Percentiles rank a stretch among this genome's conserved stretches.
Evolutionary conservation across 2,888 invertebrate species (phyloP).

Genomic region (Xestia c-nigrum): DNA sequence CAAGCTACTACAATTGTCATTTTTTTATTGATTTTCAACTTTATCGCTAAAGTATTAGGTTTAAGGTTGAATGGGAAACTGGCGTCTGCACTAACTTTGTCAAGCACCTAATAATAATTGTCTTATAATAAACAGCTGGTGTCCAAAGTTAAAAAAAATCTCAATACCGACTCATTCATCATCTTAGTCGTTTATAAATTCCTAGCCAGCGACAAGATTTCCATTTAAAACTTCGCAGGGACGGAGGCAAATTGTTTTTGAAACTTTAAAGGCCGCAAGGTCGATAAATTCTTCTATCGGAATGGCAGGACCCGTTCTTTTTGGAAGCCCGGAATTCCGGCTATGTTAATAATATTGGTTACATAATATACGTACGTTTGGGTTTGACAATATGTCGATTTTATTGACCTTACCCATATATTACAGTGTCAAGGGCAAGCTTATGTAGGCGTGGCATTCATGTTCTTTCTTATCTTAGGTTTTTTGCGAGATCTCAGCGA

Average conservation of each 20-base stretch:
- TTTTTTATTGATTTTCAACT: too few relatives aligned
- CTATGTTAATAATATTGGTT: slow-evolving; percentile 34
- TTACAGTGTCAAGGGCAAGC: slow-evolving; percentile 26
- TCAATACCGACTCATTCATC: slow-evolving; percentile 1
- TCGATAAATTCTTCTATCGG: slow-evolving; percentile 38
- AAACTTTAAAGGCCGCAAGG: slow-evolving; percentile 39
- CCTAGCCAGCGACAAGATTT: slow-evolving; percentile 17
- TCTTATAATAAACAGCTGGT: not conserved
- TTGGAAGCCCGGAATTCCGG: slow-evolving; percentile 18
- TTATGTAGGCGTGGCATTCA: slow-evolving; percentile 27
- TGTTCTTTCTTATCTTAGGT: not conserved
- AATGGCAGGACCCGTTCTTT: slow-evolving; percentile 1
- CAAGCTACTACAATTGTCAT: too few relatives aligned
- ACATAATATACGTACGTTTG: slow-evolving; percentile 1
- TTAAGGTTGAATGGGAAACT: too few relatives aligned
- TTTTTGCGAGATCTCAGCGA: not conserved
- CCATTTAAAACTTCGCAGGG: slow-evolving; percentile 22
- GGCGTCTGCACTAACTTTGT: too few relatives aligned
- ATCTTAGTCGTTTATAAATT: slow-evolving; percentile 23
- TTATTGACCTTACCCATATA: slow-evolving; percentile 19
- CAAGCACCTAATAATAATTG: too few relatives aligned
- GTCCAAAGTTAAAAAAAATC: not conserved
- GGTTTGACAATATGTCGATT: slow-evolving; percentile 29
- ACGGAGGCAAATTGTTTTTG: slow-evolving; percentile 32
- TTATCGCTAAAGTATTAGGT: too few relatives aligned